phyloP scores from a whole-genome alignment of 53 echinoderm and acorn worm genomes.

The Stichopus horrens region DNA sequence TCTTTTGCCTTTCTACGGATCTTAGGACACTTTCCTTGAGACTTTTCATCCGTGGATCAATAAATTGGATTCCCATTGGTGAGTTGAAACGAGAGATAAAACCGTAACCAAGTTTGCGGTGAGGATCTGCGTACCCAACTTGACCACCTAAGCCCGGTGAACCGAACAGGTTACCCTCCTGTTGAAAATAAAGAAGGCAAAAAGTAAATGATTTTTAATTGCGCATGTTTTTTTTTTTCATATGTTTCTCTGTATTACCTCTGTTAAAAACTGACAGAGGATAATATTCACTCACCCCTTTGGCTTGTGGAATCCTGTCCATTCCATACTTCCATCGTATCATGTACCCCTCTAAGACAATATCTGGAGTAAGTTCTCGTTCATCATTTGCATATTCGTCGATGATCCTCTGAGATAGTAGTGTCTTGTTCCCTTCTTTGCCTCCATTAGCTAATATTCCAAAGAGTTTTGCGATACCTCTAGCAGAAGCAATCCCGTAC shows the following conservation, averaged over 20 bases:
- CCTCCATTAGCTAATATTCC: conserved; percentile 28
- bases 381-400: conserved; percentile 20
- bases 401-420: background rate
- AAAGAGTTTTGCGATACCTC: conserved; percentile 19
- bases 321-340: conserved; percentile 31
- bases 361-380: background rate
- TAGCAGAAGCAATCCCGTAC: conserved; percentile 47
- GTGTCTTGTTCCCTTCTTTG: background rate
- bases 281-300: background rate
- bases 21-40: background rate
- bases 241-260: too few species aligned
- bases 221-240: too few species aligned
- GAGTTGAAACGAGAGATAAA: background rate
- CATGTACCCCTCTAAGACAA: background rate
- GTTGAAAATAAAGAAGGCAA: too few species aligned
- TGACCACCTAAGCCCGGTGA: background rate
- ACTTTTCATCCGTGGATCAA: background rate
- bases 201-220: too few species aligned
- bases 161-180: background rate
- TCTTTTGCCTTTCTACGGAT: background rate
- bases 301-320: background rate
- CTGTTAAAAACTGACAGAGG: too few species aligned
- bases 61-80: background rate
- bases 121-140: background rate
- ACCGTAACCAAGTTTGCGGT: background rate